These are phyloP conservation scores for Ciconia maguari DNA, from an alignment of 2,113 vertebrate genomes.

Conservation along the genomic window DNA sequence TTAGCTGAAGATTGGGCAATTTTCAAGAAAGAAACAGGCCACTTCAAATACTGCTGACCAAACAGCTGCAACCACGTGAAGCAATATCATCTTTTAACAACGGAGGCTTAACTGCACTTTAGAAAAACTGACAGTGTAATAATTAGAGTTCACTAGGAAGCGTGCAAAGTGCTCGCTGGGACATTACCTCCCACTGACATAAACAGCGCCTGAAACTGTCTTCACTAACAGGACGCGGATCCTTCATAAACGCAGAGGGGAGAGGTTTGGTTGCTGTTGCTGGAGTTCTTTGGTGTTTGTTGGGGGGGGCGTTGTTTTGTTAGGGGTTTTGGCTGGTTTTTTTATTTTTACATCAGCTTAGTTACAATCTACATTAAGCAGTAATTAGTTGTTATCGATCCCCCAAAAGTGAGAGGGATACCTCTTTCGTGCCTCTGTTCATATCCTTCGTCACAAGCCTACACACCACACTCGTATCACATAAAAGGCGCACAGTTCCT, in stretches of 20 bases:
- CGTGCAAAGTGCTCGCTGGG: background rate
- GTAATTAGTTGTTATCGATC: background rate
- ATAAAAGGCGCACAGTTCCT: background rate
- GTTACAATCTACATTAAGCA: background rate
- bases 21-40: background rate
- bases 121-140: background rate
- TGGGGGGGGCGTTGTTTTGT: background rate
- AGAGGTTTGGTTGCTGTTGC: background rate
- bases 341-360: background rate
- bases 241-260: background rate
- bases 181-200: background rate
- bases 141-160: background rate
- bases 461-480: fast-evolving
- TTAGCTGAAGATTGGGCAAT: background rate
- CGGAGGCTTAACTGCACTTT: background rate
- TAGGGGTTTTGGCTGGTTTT: background rate
- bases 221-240: background rate
- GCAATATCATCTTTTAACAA: background rate
- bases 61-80: background rate
- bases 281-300: background rate
- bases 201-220: background rate
- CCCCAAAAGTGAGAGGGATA: background rate
- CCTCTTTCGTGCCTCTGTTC: background rate
- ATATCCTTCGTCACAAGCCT: fast-evolving
- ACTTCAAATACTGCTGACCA: background rate